phyloP scores from a whole-genome alignment of 2,888 invertebrate species.

The Ligdia adustata region DNA sequence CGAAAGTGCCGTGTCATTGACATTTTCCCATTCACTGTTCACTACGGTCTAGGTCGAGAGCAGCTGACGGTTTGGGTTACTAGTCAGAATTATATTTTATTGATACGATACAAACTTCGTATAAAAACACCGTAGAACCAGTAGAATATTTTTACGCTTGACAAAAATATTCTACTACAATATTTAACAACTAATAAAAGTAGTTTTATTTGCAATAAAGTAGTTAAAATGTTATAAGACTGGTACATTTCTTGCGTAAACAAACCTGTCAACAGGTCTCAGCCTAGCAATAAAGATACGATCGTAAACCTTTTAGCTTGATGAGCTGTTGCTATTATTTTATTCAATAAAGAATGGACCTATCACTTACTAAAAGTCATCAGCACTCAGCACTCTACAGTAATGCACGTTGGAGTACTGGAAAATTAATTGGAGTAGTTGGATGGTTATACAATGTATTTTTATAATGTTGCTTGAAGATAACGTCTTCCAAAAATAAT shows the following conservation, averaged over 20 bases:
- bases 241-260: background rate
- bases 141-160: too few species aligned
- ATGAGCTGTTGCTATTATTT: slow-evolving; percentile 29
- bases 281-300: slow-evolving; percentile 27
- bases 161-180: too few species aligned
- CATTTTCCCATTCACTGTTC: slow-evolving; percentile 48
- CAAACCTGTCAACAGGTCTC: background rate
- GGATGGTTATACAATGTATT: too few species aligned
- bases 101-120: too few species aligned
- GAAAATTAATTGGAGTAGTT: slow-evolving; percentile 2
- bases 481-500: too few species aligned
- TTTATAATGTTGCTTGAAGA: too few species aligned
- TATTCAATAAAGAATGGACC: slow-evolving; percentile 1
- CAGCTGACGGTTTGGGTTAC: background rate
- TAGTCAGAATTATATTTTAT: too few species aligned
- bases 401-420: slow-evolving; percentile 1
- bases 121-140: too few species aligned
- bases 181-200: too few species aligned
- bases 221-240: too few species aligned
- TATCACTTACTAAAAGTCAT: background rate
- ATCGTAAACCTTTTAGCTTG: slow-evolving; percentile 45
- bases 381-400: background rate
- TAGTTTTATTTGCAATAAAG: too few species aligned
- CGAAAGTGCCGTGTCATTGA: slow-evolving; percentile 48
- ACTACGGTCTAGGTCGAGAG: background rate